phyloP scores from a whole-genome alignment of 2,888 invertebrate genomes.

The Zaprionus bogoriensis region DNA sequence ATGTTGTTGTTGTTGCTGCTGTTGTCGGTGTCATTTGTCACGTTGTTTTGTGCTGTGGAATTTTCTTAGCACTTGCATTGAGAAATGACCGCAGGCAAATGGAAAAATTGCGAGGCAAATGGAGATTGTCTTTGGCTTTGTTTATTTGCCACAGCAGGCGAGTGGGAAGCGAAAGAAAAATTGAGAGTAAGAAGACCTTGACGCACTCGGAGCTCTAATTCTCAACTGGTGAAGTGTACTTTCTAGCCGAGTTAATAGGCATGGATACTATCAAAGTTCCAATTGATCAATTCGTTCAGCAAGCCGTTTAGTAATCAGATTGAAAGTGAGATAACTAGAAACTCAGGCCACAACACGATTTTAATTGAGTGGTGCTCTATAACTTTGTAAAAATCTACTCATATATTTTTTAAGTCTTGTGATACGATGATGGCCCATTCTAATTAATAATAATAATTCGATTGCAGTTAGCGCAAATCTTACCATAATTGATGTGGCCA shows the following conservation, averaged over 20 bases:
- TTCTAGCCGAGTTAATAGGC: no score
- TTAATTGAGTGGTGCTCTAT: constrained; percentile 49
- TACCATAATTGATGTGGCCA: constrained; percentile 44
- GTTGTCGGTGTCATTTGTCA: constrained; percentile 18
- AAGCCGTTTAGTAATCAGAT: no score
- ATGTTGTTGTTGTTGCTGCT: constrained; percentile 8
- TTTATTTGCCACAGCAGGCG: not conserved
- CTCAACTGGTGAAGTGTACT: not conserved
- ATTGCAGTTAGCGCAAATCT: constrained; percentile 55
- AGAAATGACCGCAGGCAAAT: constrained; percentile 12
- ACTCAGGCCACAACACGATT: no score
- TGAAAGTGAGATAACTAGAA: no score
- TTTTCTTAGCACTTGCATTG: constrained; percentile 11
- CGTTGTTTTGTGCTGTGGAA: constrained; percentile 19
- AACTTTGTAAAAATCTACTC: constrained; percentile 3
- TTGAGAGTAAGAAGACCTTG: not conserved
- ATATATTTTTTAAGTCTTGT: constrained; percentile 70
- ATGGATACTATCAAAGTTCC: not conserved
- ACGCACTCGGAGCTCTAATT: not conserved
- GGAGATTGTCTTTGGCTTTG: not conserved
- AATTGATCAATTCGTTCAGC: constrained; percentile 20
- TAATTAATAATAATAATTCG: constrained; percentile 68
- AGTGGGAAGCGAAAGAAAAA: not conserved
- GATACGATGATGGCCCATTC: constrained; percentile 70
- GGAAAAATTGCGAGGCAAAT: constrained; percentile 19